A percentile compares a stretch with the other conserved stretches of the same genome.
Conservation (phyloP, 2,113 vertebrate genomes). For the Falco punctatus region DNA sequence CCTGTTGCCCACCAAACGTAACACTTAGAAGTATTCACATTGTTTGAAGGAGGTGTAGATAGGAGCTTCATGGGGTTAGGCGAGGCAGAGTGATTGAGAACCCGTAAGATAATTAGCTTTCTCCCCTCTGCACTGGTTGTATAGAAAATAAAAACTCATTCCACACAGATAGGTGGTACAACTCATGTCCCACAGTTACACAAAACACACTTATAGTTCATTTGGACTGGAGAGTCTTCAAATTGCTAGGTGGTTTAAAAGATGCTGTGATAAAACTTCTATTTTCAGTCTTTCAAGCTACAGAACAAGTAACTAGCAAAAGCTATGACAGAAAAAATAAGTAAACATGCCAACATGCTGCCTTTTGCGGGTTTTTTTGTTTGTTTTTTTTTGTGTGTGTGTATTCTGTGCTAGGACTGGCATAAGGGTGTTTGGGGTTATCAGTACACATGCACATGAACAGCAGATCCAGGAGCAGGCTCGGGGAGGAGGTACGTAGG, state of each 20-base stretch:
- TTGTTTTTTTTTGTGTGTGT: not conserved
- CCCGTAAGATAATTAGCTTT: not conserved
- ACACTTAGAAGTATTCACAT: not conserved
- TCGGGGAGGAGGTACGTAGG: rapidly evolving
- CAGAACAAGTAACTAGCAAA: not conserved
- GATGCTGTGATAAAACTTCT: not conserved
- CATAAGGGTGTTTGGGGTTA: rapidly evolving
- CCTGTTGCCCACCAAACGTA: not conserved
- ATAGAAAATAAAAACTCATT: not conserved
- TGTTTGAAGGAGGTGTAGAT: not conserved
- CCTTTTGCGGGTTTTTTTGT: not conserved
- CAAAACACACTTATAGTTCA: not conserved
- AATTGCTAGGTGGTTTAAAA: not conserved
- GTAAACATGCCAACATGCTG: not conserved
- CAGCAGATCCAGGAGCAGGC: not conserved
- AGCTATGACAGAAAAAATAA: not conserved
- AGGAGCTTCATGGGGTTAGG: not conserved
- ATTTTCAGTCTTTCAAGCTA: not conserved
- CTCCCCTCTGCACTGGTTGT: not conserved
- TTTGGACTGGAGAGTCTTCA: not conserved
- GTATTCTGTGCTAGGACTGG: too few species aligned
- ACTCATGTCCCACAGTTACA: not conserved
- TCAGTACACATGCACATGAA: too few species aligned
- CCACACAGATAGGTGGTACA: not conserved
- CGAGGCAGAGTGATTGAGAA: rapidly evolving